Conservation (phyloP, 1,140 invertebrate species). For the Gerris buenoi region DNA sequence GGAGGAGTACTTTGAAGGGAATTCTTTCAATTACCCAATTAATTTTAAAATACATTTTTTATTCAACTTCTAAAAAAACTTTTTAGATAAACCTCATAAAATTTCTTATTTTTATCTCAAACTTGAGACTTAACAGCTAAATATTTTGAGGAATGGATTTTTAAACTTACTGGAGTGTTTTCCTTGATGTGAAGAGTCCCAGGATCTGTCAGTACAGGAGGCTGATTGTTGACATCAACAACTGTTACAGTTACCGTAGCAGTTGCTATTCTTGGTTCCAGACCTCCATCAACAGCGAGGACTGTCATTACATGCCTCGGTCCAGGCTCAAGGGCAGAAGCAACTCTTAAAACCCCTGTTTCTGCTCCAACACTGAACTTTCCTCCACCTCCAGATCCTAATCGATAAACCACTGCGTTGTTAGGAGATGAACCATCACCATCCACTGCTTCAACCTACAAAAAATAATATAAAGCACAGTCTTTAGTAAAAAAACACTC, state of each 20-base stretch:
- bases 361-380: conserved; percentile 81
- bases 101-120: too few species aligned
- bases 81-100: too few species aligned
- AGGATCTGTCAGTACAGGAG: conserved; percentile 53
- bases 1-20: too few species aligned
- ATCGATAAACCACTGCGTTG: conserved; percentile 72
- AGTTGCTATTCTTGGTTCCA: conserved; percentile 54
- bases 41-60: too few species aligned
- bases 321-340: conserved; percentile 75
- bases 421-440: conserved; percentile 71
- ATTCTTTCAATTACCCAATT: too few species aligned
- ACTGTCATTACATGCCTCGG: conserved; percentile 53
- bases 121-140: neutral
- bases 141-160: neutral
- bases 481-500: too few species aligned
- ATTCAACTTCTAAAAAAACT: too few species aligned
- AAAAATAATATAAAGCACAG: conserved; percentile 11
- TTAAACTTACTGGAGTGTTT: conserved; percentile 49
- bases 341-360: conserved; percentile 67
- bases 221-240: conserved; percentile 82
- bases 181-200: conserved; percentile 51
- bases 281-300: conserved; percentile 70
- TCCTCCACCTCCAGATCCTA: conserved; percentile 70
- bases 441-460: conserved; percentile 61
- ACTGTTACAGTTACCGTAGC: conserved; percentile 70